Conservation (phyloP, 2,113 vertebrate genomes). For the Oophaga pumilio region DNA sequence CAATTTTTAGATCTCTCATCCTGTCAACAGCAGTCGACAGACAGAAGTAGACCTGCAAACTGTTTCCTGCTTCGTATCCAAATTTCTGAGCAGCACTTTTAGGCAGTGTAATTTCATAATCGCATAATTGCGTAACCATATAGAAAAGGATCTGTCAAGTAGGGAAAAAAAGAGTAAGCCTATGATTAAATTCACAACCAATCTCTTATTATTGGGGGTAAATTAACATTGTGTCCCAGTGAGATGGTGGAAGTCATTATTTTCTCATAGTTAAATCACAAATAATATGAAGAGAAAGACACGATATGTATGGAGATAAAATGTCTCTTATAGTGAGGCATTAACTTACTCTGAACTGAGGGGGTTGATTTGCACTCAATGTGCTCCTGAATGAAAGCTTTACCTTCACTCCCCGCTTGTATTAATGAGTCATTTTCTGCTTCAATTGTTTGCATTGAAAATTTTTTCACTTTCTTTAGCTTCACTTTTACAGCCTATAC, state of each 20-base stretch:
- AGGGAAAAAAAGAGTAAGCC: too few relatives aligned
- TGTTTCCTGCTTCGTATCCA: not conserved
- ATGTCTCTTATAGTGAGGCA: not conserved
- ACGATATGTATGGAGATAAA: not conserved
- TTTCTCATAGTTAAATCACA: not conserved
- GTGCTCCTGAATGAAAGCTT: not conserved
- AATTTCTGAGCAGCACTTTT: not conserved
- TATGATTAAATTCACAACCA: too few relatives aligned
- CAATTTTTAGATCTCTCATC: not conserved
- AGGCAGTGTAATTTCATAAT: not conserved
- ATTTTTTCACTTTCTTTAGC: not conserved
- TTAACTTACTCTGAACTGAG: not conserved
- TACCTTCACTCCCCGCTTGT: not conserved
- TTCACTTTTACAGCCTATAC: not conserved
- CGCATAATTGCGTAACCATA: not conserved
- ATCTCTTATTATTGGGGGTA: not conserved
- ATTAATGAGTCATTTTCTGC: slow-evolving; percentile 1
- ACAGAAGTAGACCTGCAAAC: too few relatives aligned
- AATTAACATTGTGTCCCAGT: not conserved
- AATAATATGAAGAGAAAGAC: not conserved
- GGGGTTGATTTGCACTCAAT: not conserved
- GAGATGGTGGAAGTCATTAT: not conserved
- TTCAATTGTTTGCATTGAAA: not conserved
- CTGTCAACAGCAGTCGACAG: not conserved
- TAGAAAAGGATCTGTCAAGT: too few relatives aligned